These are phyloP conservation scores for Drosophila arawakana DNA, from an alignment of 1,140 invertebrate species.

Conservation along the genomic window DNA sequence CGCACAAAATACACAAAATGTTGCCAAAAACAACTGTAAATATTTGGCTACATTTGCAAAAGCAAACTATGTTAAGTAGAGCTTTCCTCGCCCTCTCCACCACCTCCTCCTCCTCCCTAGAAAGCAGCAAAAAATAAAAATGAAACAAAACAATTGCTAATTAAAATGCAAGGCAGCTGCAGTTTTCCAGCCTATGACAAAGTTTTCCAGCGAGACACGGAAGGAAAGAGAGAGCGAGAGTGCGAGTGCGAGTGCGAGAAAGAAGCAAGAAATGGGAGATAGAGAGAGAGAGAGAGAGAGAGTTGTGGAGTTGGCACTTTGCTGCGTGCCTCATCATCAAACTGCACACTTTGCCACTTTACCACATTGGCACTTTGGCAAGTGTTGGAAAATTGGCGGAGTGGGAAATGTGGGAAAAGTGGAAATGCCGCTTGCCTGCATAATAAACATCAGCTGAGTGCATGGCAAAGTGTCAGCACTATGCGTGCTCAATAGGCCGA, in stretches of 20 bases:
- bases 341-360: slow-evolving; percentile 48
- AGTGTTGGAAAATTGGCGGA: background rate
- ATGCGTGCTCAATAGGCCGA: slow-evolving; percentile 68
- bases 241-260: background rate
- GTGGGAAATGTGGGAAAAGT: slow-evolving; percentile 3
- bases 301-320: background rate
- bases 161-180: slow-evolving; percentile 71
- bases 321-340: slow-evolving; percentile 50
- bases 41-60: slow-evolving; percentile 62
- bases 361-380: slow-evolving; percentile 41
- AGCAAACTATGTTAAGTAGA: slow-evolving; percentile 65
- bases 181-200: slow-evolving; percentile 38
- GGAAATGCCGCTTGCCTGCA: slow-evolving; percentile 47
- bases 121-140: background rate
- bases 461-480: slow-evolving; percentile 55
- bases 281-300: background rate
- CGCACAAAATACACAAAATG: slow-evolving; percentile 26
- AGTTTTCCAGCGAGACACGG: slow-evolving; percentile 50
- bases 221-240: background rate
- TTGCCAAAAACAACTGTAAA: slow-evolving; percentile 64
- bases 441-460: slow-evolving; percentile 55
- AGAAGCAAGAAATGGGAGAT: too few species aligned
- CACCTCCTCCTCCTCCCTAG: background rate
- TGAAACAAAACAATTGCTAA: slow-evolving; percentile 59
- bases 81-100: background rate